Evolutionary conservation across 2,113 vertebrate genomes (phyloP).

Genomic region (Melanerpes formicivorus): DNA sequence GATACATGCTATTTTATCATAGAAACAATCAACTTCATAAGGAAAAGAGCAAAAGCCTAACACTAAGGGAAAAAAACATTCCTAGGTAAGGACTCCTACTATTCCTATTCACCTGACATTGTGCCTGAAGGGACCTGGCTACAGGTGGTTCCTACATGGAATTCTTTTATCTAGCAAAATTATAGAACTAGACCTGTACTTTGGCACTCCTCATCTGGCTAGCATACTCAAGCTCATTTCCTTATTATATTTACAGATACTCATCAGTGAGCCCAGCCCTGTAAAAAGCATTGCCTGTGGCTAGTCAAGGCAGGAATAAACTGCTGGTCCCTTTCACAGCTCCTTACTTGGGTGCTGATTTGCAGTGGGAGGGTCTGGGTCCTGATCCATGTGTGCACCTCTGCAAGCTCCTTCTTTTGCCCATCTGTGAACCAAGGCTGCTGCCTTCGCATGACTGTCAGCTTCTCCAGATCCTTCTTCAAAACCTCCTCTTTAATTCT

Average conservation of each 20-base stretch:
- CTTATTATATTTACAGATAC: not conserved
- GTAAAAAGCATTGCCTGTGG: not conserved
- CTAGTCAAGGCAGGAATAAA: not conserved
- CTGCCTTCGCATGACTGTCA: slow-evolving; percentile 74
- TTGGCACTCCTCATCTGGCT: not conserved
- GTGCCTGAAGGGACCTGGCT: not conserved
- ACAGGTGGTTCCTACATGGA: not conserved
- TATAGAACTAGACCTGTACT: not conserved
- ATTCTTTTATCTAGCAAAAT: not conserved
- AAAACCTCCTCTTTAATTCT: slow-evolving; percentile 83
- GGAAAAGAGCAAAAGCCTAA: not conserved
- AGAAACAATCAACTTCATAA: not conserved
- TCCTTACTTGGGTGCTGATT: slow-evolving; percentile 78
- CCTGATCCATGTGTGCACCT: slow-evolving; percentile 83
- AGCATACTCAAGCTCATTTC: accelerated
- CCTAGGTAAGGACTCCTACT: not conserved
- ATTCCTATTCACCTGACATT: not conserved
- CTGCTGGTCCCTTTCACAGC: not conserved
- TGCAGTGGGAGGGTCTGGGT: slow-evolving; percentile 77
- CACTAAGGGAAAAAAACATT: not conserved
- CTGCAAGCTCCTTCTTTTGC: slow-evolving; percentile 85
- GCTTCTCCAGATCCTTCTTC: slow-evolving; percentile 84
- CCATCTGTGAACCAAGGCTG: slow-evolving; percentile 85
- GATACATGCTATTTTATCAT: not conserved
- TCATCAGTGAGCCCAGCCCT: not conserved